phyloP scores from a whole-genome alignment of 2,797 vertebrate species.

The Molothrus aeneus region DNA sequence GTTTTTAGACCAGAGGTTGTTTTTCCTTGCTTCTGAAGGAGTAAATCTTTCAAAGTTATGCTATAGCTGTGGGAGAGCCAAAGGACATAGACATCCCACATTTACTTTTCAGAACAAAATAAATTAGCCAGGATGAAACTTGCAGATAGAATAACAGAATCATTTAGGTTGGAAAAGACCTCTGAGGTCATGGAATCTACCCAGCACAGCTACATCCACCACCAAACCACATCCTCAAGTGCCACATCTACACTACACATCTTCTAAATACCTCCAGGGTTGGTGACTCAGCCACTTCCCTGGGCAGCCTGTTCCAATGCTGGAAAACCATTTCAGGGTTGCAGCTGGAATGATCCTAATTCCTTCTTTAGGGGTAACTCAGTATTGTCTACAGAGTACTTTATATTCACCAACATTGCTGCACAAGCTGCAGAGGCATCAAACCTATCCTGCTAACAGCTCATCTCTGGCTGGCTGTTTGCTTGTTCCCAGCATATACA shows the following conservation, averaged over 20 bases:
- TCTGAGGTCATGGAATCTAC: background rate
- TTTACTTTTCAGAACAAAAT: background rate
- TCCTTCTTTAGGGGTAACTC: background rate
- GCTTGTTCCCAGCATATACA: background rate
- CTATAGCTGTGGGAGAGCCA: background rate
- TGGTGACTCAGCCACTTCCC: background rate
- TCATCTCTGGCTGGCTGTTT: background rate
- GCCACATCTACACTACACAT: background rate
- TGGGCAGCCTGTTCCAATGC: background rate
- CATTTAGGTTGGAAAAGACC: background rate
- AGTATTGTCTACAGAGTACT: background rate
- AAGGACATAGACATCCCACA: background rate
- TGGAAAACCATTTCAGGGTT: background rate
- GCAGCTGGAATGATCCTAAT: background rate
- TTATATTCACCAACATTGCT: background rate
- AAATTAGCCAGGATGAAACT: background rate
- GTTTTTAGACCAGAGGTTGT: background rate
- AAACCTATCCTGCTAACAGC: background rate
- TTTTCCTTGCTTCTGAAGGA: background rate
- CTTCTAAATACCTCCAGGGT: background rate
- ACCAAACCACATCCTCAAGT: background rate
- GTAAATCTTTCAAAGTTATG: background rate
- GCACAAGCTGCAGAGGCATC: background rate
- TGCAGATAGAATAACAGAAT: background rate
- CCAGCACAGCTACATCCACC: background rate